Conservation (phyloP, 2,113 vertebrate species). For the Formicarius rufipectus region DNA sequence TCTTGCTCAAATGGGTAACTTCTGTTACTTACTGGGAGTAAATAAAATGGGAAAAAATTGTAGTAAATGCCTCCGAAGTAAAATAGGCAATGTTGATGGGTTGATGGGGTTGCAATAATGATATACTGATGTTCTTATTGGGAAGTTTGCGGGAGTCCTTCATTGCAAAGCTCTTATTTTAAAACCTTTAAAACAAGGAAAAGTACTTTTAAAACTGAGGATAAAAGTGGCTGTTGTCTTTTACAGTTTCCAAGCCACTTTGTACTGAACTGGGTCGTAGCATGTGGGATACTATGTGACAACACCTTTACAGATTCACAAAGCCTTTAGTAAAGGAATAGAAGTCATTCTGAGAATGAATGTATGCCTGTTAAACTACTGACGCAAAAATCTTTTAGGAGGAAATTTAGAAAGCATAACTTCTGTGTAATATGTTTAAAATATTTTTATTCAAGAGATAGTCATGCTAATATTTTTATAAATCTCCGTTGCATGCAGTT, state of each 20-base stretch:
- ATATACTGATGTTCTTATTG: neutral
- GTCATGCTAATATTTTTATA: neutral
- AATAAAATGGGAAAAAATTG: neutral
- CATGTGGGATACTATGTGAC: accelerated
- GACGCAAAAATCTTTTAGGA: neutral
- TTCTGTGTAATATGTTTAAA: neutral
- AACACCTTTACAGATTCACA: neutral
- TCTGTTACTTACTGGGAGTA: neutral
- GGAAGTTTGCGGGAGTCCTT: neutral
- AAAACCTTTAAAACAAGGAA: neutral
- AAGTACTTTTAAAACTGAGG: neutral
- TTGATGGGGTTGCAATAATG: neutral
- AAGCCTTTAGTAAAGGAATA: neutral
- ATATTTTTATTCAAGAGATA: neutral
- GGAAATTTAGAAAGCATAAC: neutral
- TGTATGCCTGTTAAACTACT: neutral
- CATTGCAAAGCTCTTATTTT: neutral
- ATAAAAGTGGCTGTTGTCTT: neutral
- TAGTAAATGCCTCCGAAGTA: neutral
- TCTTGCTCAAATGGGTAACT: neutral
- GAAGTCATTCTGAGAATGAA: neutral
- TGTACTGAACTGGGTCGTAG: neutral
- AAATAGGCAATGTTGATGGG: neutral
- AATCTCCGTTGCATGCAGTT: neutral
- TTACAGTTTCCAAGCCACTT: neutral